A percentile compares a stretch with the other conserved stretches of the same genome.
phyloP scores from a whole-genome alignment of 2,797 vertebrate genomes.

The Enoplosus armatus region DNA sequence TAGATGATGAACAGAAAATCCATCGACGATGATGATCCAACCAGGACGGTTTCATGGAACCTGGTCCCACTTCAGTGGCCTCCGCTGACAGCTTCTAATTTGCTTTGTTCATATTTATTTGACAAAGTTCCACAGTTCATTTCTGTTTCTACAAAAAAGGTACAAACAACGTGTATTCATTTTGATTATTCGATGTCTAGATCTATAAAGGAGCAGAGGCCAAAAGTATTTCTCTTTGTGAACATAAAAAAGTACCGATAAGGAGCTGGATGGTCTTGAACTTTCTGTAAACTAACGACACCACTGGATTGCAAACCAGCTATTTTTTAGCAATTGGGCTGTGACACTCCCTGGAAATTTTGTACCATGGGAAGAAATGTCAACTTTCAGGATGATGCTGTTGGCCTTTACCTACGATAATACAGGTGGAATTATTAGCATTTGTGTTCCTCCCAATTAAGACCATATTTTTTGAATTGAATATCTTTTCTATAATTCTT shows the following conservation, averaged over 20 bases:
- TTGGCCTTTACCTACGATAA: background rate
- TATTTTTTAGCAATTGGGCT: background rate
- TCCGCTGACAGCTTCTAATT: too few species aligned
- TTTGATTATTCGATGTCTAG: too few species aligned
- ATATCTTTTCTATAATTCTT: background rate
- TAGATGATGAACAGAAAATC: background rate
- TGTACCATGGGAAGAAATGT: background rate
- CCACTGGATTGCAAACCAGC: background rate
- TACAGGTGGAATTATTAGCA: background rate
- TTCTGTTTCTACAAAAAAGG: too few species aligned
- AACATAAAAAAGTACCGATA: background rate
- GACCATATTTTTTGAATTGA: background rate
- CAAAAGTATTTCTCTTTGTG: too few species aligned
- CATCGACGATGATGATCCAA: too few species aligned
- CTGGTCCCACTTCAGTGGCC: too few species aligned
- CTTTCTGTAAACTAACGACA: background rate
- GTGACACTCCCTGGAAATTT: constrained; percentile 7
- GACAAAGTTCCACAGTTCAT: too few species aligned
- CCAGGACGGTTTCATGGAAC: too few species aligned
- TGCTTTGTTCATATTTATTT: too few species aligned
- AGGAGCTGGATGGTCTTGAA: background rate
- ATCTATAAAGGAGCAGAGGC: too few species aligned
- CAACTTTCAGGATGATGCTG: background rate
- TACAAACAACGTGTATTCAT: too few species aligned
- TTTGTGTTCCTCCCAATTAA: background rate